Conservation (phyloP, 23 tunicate genomes). For the Botrylloides violaceus region DNA sequence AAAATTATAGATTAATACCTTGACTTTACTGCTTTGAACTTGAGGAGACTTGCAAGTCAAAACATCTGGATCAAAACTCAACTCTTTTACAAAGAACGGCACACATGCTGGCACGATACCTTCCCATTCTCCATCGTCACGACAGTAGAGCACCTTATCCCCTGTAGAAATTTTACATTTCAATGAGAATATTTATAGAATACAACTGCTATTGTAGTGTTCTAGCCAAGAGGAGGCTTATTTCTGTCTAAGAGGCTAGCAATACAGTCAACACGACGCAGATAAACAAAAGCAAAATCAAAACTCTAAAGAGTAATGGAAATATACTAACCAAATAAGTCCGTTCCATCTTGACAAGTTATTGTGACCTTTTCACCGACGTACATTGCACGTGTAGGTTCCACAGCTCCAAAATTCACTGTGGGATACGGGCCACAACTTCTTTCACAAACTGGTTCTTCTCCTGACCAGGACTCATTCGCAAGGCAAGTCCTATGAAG, state of each 20-base stretch:
- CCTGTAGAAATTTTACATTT: conserved; percentile 37
- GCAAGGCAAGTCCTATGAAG: conserved; percentile 64
- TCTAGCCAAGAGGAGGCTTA: too few relatives aligned
- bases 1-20: conserved; percentile 18
- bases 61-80: background rate
- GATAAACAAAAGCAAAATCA: background rate
- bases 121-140: conserved; percentile 21
- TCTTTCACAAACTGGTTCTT: conserved; percentile 31
- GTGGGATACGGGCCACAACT: conserved; percentile 66
- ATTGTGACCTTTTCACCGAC: conserved; percentile 45
- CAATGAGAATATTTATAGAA: background rate
- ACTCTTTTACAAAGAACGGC: background rate
- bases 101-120: conserved; percentile 14
- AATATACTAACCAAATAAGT: conserved; percentile 6
- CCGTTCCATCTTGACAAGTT: conserved; percentile 49
- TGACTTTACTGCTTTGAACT: conserved; percentile 33
- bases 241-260: too few relatives aligned
- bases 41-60: conserved; percentile 42
- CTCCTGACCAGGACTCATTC: conserved; percentile 39
- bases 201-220: background rate
- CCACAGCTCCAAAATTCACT: conserved; percentile 42
- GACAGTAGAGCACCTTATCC: conserved; percentile 12
- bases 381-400: conserved; percentile 22
- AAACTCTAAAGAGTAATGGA: background rate
- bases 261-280: background rate